These are phyloP conservation scores for Litoditis marina DNA, from an alignment of 2,888 invertebrate genomes.

Conservation along the genomic window DNA sequence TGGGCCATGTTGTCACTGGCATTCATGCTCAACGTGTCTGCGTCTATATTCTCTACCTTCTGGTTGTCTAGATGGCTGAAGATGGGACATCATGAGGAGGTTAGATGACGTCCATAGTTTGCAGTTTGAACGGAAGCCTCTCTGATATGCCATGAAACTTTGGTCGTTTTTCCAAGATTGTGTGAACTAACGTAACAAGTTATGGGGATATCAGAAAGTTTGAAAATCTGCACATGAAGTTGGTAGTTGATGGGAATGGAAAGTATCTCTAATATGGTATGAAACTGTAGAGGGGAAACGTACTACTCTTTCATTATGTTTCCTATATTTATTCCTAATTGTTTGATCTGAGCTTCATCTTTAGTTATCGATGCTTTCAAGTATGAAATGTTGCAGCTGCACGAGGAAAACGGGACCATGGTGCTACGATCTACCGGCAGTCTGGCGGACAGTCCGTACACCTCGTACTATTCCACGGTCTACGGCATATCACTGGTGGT, in stretches of 20 bases:
- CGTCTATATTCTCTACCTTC: constrained; percentile 68
- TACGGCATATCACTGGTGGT: constrained; percentile 67
- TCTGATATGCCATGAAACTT: background rate
- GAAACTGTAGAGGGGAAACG: too few relatives aligned
- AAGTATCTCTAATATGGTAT: too few relatives aligned
- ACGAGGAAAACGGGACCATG: constrained; percentile 30
- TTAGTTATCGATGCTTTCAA: too few relatives aligned
- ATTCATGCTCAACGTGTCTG: constrained; percentile 66
- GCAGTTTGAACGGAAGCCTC: background rate
- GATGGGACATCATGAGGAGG: constrained; percentile 61
- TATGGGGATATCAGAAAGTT: too few relatives aligned
- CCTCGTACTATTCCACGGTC: constrained; percentile 66
- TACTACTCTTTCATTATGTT: too few relatives aligned
- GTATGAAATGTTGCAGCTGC: constrained; percentile 17
- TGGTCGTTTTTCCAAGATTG: too few relatives aligned
- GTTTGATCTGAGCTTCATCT: too few relatives aligned
- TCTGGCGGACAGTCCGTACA: constrained; percentile 66
- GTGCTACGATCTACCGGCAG: constrained; percentile 15
- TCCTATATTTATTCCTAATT: too few relatives aligned
- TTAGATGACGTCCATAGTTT: background rate
- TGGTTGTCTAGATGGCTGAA: constrained; percentile 70
- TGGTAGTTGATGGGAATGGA: too few relatives aligned
- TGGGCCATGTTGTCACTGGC: constrained; percentile 61
- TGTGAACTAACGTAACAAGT: too few relatives aligned
- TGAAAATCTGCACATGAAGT: too few relatives aligned